Conservation (phyloP, 2,797 vertebrate species). For the Cynopterus sphinx region DNA sequence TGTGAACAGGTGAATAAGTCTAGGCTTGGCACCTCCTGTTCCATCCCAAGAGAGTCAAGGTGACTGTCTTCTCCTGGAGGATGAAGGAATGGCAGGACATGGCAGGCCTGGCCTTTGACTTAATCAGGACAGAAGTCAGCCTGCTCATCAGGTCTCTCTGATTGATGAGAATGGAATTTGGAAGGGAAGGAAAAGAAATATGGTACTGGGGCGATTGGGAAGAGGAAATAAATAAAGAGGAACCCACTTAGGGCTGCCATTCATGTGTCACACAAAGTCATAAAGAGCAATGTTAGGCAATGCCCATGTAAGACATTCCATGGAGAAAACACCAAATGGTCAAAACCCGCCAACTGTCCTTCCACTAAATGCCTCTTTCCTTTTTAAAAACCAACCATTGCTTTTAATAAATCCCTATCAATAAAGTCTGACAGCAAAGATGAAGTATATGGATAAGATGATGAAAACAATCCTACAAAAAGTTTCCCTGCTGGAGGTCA, state of each 20-base stretch:
- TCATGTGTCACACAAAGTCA: background rate
- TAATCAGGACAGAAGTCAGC: background rate
- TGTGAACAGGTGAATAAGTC: background rate
- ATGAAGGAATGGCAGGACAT: background rate
- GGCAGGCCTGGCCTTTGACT: background rate
- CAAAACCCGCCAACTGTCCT: background rate
- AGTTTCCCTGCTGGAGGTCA: background rate
- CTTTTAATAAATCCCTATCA: background rate
- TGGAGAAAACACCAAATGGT: background rate
- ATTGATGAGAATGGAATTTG: background rate
- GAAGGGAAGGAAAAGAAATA: background rate
- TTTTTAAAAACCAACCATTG: background rate
- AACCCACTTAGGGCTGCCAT: background rate
- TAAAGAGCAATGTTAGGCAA: background rate
- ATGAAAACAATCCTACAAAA: background rate
- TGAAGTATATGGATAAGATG: background rate
- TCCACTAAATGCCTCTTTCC: background rate
- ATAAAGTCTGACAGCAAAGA: background rate
- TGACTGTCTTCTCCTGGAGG: background rate
- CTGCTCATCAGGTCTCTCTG: background rate
- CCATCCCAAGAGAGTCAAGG: background rate
- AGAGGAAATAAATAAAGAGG: background rate
- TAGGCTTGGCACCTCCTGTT: background rate
- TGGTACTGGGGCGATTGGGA: rapidly evolving
- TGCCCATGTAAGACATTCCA: background rate